Evolutionary conservation across 2,113 vertebrate genomes (phyloP).

Genomic region (Chaetodon trifascialis): DNA sequence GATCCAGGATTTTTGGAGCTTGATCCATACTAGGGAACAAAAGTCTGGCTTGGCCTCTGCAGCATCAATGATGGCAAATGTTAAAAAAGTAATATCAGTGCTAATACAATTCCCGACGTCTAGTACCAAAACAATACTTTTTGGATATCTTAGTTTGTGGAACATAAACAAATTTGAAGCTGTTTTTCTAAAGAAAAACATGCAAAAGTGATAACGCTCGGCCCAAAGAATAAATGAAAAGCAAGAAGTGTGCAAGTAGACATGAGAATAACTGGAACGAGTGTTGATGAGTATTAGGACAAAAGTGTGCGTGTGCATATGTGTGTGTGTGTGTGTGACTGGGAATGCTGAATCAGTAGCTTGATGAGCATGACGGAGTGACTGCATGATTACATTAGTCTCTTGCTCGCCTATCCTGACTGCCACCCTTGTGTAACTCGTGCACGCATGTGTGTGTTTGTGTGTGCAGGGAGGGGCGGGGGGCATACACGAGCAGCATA

Average conservation of each 20-base stretch:
- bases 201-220: not conserved
- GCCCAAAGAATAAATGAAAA: slow-evolving; percentile 5
- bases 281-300: not conserved
- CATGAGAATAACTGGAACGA: not conserved
- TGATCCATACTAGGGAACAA: not conserved
- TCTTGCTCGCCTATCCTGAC: slow-evolving; percentile 47
- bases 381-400: slow-evolving; percentile 56
- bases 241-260: not conserved
- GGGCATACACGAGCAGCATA: slow-evolving; percentile 34
- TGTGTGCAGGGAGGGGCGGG: slow-evolving; percentile 18
- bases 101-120: not conserved
- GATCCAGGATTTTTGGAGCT: not conserved
- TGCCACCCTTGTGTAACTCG: slow-evolving; percentile 1
- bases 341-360: slow-evolving; percentile 17
- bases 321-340: not conserved
- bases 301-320: not conserved
- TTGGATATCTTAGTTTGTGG: not conserved
- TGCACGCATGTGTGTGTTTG: not conserved
- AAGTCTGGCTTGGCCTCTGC: not conserved
- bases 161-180: not conserved
- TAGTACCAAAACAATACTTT: not conserved
- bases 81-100: no score
- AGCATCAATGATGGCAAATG: no score
- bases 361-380: slow-evolving; percentile 47
- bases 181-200: not conserved